These are phyloP conservation scores for Neoscelio sp. DNA, from an alignment of 2,888 invertebrate genomes.

Conservation along the genomic window DNA sequence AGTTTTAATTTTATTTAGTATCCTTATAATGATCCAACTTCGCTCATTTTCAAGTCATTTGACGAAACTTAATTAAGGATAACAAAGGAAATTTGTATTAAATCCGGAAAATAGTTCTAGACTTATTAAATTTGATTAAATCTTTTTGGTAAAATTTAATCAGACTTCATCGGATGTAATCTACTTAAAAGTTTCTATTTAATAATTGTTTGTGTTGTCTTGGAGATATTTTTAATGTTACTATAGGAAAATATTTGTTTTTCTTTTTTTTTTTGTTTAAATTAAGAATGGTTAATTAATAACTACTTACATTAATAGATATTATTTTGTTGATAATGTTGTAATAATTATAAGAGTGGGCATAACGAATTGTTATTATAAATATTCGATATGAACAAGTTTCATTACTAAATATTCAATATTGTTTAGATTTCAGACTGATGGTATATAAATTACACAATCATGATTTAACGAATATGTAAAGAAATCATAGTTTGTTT, in stretches of 20 bases:
- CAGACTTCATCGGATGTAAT: constrained; percentile 33
- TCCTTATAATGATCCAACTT: not conserved
- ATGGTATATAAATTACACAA: too few relatives aligned
- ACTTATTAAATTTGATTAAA: constrained; percentile 41
- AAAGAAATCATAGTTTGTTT: too few relatives aligned
- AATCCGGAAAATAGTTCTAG: constrained; percentile 24
- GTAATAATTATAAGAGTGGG: too few relatives aligned
- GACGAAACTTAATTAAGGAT: constrained; percentile 31
- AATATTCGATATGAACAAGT: too few relatives aligned
- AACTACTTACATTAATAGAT: too few relatives aligned
- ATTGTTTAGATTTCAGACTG: too few relatives aligned
- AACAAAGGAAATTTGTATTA: constrained; percentile 31
- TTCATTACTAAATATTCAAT: too few relatives aligned
- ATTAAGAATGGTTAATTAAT: not conserved
- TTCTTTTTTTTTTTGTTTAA: constrained; percentile 2
- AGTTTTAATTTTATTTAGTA: constrained; percentile 18
- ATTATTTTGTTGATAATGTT: too few relatives aligned
- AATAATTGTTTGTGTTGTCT: constrained; percentile 1
- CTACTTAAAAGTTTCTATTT: constrained; percentile 36
- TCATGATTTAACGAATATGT: too few relatives aligned
- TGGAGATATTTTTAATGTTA: too few relatives aligned
- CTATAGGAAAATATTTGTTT: constrained; percentile 11
- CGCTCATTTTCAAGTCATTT: constrained; percentile 15
- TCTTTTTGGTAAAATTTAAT: constrained; percentile 40
- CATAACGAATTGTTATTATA: too few relatives aligned